phyloP scores from a whole-genome alignment of 2,888 invertebrate species.

The Biston stratarius region DNA sequence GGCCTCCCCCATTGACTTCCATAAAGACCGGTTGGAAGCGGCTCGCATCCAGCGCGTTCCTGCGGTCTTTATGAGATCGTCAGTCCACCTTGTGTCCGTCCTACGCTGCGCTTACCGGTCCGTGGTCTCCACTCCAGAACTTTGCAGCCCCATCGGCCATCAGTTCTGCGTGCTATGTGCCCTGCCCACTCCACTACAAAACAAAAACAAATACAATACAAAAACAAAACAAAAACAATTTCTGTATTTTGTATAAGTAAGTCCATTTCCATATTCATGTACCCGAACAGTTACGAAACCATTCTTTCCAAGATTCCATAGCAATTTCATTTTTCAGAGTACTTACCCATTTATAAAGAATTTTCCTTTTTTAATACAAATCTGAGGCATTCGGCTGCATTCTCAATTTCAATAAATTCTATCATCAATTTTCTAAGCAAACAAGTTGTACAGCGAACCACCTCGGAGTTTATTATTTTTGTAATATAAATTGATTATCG shows the following conservation, averaged over 20 bases:
- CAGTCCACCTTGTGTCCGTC: no score
- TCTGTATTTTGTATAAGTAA: neutral
- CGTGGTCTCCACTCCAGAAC: no score
- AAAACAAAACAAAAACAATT: neutral
- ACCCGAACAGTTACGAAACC: neutral
- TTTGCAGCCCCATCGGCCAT: no score
- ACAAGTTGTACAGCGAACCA: constrained; percentile 7
- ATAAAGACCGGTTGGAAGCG: no score
- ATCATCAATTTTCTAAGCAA: constrained; percentile 24
- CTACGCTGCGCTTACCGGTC: no score
- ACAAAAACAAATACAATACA: neutral
- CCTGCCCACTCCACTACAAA: no score
- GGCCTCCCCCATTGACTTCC: no score
- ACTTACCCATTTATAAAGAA: neutral
- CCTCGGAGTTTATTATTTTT: constrained; percentile 17
- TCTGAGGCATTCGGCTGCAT: constrained; percentile 8
- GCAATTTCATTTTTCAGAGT: constrained; percentile 3
- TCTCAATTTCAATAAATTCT: constrained; percentile 24
- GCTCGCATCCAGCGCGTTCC: no score
- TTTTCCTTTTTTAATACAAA: constrained; percentile 10
- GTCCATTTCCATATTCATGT: neutral
- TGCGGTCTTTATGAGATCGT: no score
- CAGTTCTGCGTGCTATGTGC: no score
- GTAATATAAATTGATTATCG: constrained; percentile 31
- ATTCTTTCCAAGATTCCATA: neutral